Evolutionary conservation across 2,113 vertebrate species (phyloP).

Genomic region (Anarhynchus alexandrinus): DNA sequence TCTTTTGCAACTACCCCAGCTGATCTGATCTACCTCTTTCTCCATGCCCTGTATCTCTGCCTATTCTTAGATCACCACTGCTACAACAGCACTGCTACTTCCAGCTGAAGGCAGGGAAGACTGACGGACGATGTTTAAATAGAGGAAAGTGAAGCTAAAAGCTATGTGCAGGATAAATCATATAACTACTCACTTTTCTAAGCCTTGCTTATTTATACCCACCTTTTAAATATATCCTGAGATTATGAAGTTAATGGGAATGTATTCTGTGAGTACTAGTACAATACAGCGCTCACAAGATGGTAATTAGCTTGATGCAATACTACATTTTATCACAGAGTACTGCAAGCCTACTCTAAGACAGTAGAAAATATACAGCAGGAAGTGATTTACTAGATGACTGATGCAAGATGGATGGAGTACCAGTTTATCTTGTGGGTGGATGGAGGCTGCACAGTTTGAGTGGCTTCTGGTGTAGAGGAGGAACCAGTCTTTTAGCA

Average conservation of each 20-base stretch:
- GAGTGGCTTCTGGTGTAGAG: background rate
- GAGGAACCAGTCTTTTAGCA: background rate
- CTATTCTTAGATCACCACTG: background rate
- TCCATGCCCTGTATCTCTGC: background rate
- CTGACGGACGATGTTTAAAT: background rate
- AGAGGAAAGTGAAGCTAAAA: background rate
- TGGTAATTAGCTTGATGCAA: background rate
- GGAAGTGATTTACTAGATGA: background rate
- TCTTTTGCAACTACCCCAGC: background rate
- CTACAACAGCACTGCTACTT: background rate
- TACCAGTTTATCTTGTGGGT: background rate
- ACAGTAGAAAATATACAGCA: background rate
- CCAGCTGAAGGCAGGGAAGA: background rate
- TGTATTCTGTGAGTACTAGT: background rate
- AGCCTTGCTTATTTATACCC: background rate
- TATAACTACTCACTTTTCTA: background rate
- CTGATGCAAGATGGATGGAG: background rate
- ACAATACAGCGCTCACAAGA: background rate
- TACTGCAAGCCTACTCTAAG: background rate
- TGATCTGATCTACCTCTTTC: background rate
- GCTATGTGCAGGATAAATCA: background rate
- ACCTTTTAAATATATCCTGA: background rate
- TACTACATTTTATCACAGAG: background rate
- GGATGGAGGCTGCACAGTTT: background rate
- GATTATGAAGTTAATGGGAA: background rate